Conservation (phyloP, 2,888 invertebrate genomes). For the Epirrita christyi region DNA sequence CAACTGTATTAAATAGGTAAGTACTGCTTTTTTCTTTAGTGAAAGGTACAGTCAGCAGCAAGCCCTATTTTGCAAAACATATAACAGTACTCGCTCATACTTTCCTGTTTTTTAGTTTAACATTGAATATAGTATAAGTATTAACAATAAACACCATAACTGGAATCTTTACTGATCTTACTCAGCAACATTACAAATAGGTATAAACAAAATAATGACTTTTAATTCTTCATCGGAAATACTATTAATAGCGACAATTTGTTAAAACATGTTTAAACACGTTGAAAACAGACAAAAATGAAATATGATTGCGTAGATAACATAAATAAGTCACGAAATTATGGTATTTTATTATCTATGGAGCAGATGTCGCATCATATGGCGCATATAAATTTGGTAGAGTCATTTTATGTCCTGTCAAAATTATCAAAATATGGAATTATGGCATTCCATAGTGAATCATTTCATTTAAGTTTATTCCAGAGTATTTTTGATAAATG, state of each 20-base stretch:
- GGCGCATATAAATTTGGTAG: slow-evolving; percentile 53
- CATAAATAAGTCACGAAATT: slow-evolving; percentile 55
- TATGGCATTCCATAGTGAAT: slow-evolving; percentile 37
- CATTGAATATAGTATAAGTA: no score
- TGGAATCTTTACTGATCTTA: no score
- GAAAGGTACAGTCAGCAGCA: no score
- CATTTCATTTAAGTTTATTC: slow-evolving; percentile 5
- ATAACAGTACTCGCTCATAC: no score
- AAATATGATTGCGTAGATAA: slow-evolving; percentile 40
- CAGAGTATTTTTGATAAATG: slow-evolving; percentile 5
- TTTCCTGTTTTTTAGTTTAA: no score
- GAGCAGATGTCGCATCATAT: slow-evolving; percentile 61
- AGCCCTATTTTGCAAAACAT: no score
- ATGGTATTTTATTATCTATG: slow-evolving; percentile 48
- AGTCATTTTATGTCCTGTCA: slow-evolving; percentile 48
- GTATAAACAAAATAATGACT: not conserved
- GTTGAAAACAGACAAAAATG: slow-evolving; percentile 46
- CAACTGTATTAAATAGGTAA: no score
- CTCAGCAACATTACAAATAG: not conserved
- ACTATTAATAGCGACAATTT: slow-evolving; percentile 15
- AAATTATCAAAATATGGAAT: slow-evolving; percentile 49
- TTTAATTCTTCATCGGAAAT: not conserved
- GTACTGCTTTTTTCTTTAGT: no score
- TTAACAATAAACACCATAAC: no score
- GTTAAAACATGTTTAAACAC: slow-evolving; percentile 27